These are phyloP conservation scores for Conistra vaccinii DNA, from an alignment of 2,888 invertebrate genomes.

Conservation along the genomic window DNA sequence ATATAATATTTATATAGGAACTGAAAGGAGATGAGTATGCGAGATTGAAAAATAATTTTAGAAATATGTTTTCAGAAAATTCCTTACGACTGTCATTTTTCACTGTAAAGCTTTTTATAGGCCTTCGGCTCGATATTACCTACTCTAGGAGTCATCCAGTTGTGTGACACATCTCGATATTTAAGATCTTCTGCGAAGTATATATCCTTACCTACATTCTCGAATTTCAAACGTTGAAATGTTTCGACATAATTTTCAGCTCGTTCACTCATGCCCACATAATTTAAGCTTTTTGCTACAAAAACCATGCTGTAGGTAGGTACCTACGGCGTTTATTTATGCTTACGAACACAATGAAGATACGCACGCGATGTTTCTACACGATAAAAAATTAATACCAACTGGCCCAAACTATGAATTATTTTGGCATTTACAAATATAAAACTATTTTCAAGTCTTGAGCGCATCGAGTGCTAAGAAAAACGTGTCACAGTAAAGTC, in stretches of 20 bases:
- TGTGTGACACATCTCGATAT: neutral
- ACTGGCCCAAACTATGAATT: constrained; percentile 28
- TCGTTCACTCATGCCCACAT: constrained; percentile 35
- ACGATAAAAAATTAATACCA: constrained; percentile 22
- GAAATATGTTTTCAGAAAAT: neutral
- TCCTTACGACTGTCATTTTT: neutral
- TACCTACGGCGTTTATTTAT: constrained; percentile 32
- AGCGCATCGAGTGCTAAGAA: constrained; percentile 4
- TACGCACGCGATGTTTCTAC: constrained; percentile 44
- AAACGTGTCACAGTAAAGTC: constrained; percentile 18
- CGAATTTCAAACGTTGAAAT: constrained; percentile 16
- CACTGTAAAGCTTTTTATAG: neutral
- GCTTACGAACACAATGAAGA: constrained; percentile 29
- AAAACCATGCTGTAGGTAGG: constrained; percentile 31
- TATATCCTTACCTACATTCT: neutral
- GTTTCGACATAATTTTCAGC: constrained; percentile 8
- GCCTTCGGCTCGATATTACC: neutral
- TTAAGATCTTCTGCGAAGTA: constrained; percentile 11
- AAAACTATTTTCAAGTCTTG: constrained; percentile 7
- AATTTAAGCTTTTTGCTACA: constrained; percentile 42
- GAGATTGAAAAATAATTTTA: neutral
- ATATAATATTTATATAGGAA: neutral
- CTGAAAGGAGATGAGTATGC: too few relatives aligned
- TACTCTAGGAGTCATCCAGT: constrained; percentile 1
- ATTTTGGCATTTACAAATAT: constrained; percentile 35